These are phyloP conservation scores for Myotis vivesi DNA, from an alignment of 2,797 vertebrate genomes.

Conservation along the genomic window DNA sequence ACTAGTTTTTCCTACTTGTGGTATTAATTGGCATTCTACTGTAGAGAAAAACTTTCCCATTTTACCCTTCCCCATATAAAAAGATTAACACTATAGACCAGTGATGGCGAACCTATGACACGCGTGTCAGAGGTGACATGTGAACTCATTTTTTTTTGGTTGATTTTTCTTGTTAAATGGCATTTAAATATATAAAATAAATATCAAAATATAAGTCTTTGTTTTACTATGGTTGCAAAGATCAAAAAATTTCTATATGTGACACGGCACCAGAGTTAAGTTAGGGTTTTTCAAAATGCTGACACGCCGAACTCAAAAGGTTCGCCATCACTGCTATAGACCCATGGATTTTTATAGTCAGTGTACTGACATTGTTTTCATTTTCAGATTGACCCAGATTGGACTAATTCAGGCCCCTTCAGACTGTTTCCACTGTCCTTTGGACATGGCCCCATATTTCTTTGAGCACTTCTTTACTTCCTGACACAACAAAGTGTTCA, in stretches of 20 bases:
- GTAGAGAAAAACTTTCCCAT: background rate
- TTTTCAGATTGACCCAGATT: background rate
- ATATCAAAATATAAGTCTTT: too few species aligned
- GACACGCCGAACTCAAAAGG: too few species aligned
- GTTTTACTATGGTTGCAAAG: too few species aligned
- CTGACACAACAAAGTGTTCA: background rate
- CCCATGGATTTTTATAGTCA: background rate
- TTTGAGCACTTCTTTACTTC: background rate
- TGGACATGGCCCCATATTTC: background rate
- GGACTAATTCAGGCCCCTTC: background rate
- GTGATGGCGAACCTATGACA: too few species aligned
- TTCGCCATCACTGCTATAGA: background rate
- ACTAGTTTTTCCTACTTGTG: background rate
- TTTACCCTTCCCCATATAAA: background rate
- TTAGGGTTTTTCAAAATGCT: too few species aligned
- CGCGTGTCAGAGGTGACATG: too few species aligned
- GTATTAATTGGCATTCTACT: constrained; percentile 1
- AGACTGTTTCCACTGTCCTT: background rate
- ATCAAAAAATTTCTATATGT: too few species aligned
- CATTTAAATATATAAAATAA: too few species aligned
- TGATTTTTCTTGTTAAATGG: too few species aligned
- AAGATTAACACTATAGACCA: background rate
- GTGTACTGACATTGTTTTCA: background rate
- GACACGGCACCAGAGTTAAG: too few species aligned
- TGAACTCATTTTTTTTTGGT: too few species aligned